Evolutionary conservation across 1,140 invertebrate species (phyloP).

Genomic region (Olivierus martensii): DNA sequence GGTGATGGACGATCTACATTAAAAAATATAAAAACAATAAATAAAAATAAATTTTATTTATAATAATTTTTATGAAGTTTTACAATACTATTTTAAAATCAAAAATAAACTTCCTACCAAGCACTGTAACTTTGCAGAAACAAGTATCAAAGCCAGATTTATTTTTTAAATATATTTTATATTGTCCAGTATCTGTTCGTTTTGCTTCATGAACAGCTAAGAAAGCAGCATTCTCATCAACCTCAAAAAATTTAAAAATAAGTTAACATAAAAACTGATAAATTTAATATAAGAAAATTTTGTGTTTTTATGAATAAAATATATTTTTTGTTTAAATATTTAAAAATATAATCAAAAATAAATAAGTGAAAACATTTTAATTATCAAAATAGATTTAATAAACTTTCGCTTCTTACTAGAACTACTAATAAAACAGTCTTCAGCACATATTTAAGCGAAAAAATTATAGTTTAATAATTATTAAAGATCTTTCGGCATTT

Average conservation of each 20-base stretch:
- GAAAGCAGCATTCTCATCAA: conserved; percentile 70
- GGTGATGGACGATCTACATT: conserved; percentile 60
- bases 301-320: too few species aligned
- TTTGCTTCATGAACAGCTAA: conserved; percentile 85
- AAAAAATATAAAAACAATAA: not conserved
- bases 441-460: too few species aligned
- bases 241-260: conserved; percentile 19
- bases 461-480: too few species aligned
- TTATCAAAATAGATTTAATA: too few species aligned
- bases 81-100: not conserved
- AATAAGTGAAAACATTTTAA: too few species aligned
- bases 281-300: not conserved
- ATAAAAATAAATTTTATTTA: too few species aligned
- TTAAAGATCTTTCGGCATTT: too few species aligned
- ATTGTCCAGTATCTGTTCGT: conserved; percentile 77
- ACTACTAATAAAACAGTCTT: too few species aligned
- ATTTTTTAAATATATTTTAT: conserved; percentile 85
- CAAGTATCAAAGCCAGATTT: conserved; percentile 87
- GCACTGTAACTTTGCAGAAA: conserved; percentile 80
- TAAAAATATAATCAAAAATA: too few species aligned
- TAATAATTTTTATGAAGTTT: not conserved
- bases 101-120: conserved; percentile 28
- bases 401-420: too few species aligned
- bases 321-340: too few species aligned
- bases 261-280: not conserved